Conservation (phyloP, 2,888 invertebrate species). For the Ditylenchus weischeri region DNA sequence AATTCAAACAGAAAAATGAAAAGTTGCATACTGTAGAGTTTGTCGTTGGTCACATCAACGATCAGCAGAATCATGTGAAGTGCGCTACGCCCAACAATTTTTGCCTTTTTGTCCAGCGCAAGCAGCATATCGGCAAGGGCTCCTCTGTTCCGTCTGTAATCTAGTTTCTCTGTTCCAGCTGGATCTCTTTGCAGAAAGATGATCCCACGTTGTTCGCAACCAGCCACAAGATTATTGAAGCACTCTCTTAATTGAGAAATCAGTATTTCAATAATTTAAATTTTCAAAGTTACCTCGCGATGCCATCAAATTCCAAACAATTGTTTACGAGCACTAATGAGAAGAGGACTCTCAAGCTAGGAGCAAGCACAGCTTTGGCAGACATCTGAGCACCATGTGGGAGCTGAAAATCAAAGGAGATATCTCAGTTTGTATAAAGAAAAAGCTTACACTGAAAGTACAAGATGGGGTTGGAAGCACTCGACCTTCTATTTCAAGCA, state of each 20-base stretch:
- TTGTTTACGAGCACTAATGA: conserved; percentile 14
- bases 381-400: conserved; percentile 6
- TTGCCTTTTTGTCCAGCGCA: background rate
- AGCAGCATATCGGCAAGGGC: background rate
- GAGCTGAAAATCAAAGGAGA: conserved; percentile 6
- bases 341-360: conserved; percentile 13
- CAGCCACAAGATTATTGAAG: background rate
- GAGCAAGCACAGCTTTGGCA: conserved; percentile 6
- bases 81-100: background rate
- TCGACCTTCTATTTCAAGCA: conserved; percentile 32
- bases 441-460: conserved; percentile 13
- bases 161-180: background rate
- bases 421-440: background rate
- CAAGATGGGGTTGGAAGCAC: conserved; percentile 21
- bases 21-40: conserved; percentile 1
- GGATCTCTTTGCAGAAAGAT: background rate
- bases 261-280: conserved; percentile 7
- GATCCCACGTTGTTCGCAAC: background rate
- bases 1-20: background rate
- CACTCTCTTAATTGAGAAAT: background rate
- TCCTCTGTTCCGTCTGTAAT: no score
- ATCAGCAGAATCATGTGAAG: background rate
- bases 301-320: conserved; percentile 7
- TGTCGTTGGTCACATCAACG: background rate
- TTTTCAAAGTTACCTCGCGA: background rate